Base-by-base conservation (phyloP, 2,113 vertebrate species). In the Tragelaphus strepsiceros region DNA sequence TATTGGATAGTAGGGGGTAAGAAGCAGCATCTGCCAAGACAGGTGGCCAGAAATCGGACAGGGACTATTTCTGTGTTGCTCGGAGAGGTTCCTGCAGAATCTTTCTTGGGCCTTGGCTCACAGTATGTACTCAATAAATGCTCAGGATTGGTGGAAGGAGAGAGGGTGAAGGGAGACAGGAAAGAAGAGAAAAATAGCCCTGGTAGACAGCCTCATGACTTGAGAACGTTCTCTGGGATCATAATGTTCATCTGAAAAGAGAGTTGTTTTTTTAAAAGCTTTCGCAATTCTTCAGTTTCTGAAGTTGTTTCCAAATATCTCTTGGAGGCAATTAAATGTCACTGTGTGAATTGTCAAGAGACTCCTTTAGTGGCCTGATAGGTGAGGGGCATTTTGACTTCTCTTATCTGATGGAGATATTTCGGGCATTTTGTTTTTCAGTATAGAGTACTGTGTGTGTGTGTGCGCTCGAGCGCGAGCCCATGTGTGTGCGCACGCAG, bases 241-340 rank as follows among this genome's bases (percentile, higher is more conserved):
- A 80, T 88, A 91, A 89, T 24, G 32, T 7, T 91, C 32, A 26
- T 94, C 91, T 82, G 89, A 89, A 51, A 93, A 86, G 84, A 88
- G 49, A 7, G 16, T 32, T 53, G 2, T 94, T 94, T 32, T 97
- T 96, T 94, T 88, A 16, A 32, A 97, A 96, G 78, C 95, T 90
- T 74, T 95, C 61, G 28, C 32, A 19, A n/a, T 93, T 91, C 87
- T 88, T 93, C 35, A 10, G 15, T 53, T 91, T 84, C 89, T 96
- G 67, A 96, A 86, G 17, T 51, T 91, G 82, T 91, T 97, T 96
- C 89, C 89, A 93, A 95, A 88, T 78, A 90, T 96, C 74, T 96
- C 96, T 95, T 74, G 26, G 92, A 97, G 92, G 59, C 87, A 96
- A 97, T 96, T 97, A 97, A 93, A 97, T 71, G 53, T 46, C 82